phyloP scores from a whole-genome alignment of 2,113 vertebrate genomes.

The Coptodon bakossiorum region DNA sequence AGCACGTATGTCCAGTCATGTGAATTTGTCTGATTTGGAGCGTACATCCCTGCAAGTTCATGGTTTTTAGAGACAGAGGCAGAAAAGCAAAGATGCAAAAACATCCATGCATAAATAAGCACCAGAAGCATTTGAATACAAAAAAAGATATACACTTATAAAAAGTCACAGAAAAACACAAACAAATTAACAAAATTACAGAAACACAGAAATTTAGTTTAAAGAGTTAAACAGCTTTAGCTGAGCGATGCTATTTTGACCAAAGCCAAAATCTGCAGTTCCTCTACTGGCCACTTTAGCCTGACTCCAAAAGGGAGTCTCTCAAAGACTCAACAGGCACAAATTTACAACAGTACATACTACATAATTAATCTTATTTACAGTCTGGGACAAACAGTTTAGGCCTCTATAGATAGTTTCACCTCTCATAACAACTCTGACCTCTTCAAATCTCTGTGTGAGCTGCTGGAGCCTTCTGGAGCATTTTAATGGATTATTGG shows the following conservation, averaged over 20 bases:
- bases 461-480: neutral
- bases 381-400: neutral
- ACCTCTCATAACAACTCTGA: neutral
- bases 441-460: neutral
- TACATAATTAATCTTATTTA: neutral
- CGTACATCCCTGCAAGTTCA: neutral
- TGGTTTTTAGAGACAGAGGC: neutral
- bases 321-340: neutral
- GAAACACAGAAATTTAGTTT: neutral
- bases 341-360: neutral
- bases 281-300: fast-evolving
- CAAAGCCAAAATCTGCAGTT: neutral
- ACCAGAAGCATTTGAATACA: neutral
- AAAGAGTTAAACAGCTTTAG: fast-evolving
- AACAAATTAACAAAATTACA: neutral
- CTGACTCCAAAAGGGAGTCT: neutral
- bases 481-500: neutral
- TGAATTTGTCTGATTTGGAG: neutral
- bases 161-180: neutral
- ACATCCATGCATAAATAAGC: neutral
- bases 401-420: neutral
- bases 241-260: neutral
- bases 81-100: neutral
- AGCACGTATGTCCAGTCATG: neutral
- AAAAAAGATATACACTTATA: neutral